These are phyloP conservation scores for Drosophila saltans DNA, from an alignment of 1,140 invertebrate species.

Conservation along the genomic window DNA sequence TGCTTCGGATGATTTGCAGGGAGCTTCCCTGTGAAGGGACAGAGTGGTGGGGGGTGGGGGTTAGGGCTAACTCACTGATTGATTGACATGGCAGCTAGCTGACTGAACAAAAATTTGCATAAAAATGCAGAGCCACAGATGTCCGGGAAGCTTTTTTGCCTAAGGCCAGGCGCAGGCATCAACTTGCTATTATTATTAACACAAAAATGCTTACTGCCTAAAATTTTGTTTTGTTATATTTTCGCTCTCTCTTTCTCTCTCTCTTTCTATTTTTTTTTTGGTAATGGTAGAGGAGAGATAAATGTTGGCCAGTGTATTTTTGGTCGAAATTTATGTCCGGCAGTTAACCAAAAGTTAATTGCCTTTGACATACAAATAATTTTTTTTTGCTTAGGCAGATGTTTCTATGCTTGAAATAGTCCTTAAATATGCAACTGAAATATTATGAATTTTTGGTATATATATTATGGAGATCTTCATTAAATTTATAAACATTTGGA, in stretches of 20 bases:
- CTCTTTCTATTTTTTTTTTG: too few relatives aligned
- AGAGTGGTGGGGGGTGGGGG: neutral
- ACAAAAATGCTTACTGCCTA: neutral
- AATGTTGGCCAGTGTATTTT: neutral
- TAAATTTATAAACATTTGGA: too few relatives aligned
- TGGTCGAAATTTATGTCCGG: neutral
- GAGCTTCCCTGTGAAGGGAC: too few relatives aligned
- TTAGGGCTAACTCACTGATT: slow-evolving; percentile 35
- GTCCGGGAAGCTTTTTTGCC: slow-evolving; percentile 10
- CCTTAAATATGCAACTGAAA: too few relatives aligned
- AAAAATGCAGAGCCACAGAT: slow-evolving; percentile 22
- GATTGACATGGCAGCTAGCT: slow-evolving; percentile 40
- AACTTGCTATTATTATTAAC: slow-evolving; percentile 2
- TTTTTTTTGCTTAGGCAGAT: too few relatives aligned
- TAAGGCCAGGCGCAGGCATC: neutral
- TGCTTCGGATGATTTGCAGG: too few relatives aligned
- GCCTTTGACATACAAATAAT: neutral
- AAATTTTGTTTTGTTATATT: neutral
- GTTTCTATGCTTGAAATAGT: too few relatives aligned
- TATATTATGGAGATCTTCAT: too few relatives aligned
- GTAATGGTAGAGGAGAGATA: too few relatives aligned
- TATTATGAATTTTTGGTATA: too few relatives aligned
- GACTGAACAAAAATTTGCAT: slow-evolving; percentile 22
- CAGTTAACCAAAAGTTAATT: slow-evolving; percentile 10
- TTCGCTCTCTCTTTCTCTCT: too few relatives aligned